Base-by-base conservation (phyloP, 2,113 vertebrate species). In the Kryptolebias marmoratus region DNA sequence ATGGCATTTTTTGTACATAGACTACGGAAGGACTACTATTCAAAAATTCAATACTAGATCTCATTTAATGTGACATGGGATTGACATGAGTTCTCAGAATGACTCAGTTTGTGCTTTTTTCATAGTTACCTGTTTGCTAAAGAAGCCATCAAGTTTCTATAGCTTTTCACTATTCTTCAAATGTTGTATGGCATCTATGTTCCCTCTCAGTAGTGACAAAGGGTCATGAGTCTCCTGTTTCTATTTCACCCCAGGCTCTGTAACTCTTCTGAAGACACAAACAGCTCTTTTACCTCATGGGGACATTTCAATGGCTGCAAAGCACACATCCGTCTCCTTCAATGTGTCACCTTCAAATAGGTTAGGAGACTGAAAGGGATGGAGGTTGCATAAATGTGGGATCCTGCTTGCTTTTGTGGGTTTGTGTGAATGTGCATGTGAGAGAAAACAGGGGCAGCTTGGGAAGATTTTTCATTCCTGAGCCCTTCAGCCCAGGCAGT, bases 221-320 rank as follows among this genome's bases (percentile, higher is more conserved):
- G 71, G 83, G 80, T 89, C 80, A 74, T 77, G 76, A 78, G 78
- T 78, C 88, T 87, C 73, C 81, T 68, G 77, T 83, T 86, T 75
- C 79, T 74, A 75, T 70, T 82, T 87, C 77, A 81, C 80, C 62
- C 57, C 47, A 1, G 78, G 84, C 85, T 79, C 79, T 87, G 88
- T 88, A 82, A 83, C 77, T 85, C 84, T 83, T 83, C 79, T 78
- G 81, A 90, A 89, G 87, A 84, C 87, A 83, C 87, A 89, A 90
- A 91, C 81, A 74, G 81, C 81, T 86, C 78, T 79, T 82, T 86
- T 12, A 61, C 86, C 90, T 90, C 86, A 80, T 80, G 86, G 85
- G 89, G 88, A 89, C 88, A 80, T 88, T 87, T 91, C 91, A 90
- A 91, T 90, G 90, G 87, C 85, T 82, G 72, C 80, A 81, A 89